Base-by-base conservation (phyloP, 2,888 invertebrate genomes). In the Cephus pygmeus region DNA sequence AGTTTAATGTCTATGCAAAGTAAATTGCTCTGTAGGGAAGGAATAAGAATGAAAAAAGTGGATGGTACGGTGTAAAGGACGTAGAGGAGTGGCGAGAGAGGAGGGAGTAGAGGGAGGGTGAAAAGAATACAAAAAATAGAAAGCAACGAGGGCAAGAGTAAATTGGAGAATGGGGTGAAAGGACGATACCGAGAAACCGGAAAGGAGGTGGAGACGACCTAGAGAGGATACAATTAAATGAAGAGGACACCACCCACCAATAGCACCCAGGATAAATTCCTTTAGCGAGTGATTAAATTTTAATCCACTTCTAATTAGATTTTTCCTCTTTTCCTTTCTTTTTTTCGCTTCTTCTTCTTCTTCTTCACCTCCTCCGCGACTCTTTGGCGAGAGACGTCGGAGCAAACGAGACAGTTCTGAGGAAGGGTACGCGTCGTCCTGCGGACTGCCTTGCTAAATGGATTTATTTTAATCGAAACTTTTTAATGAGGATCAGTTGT, bases 271-370 rank as follows among this genome's bases (percentile, higher is more conserved):
- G 85, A 89, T 87, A 88, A 88, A 83, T 89, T 88, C 87, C 86
- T 86, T 89, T 85, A 85, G 87, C 85, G 84, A 86, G 86, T 88
- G 88, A 89, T 90, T 90, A 88, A 89, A 89, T 88, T 89, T 89
- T 89, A 89, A 90, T 90, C 87, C 87, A 88, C 87, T 89, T 89
- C 88, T 89, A 90, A 90, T 90, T 90, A 89, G 87, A 90, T 88
- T 89, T 88, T 87, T 87, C 86, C 77, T 77, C 73, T 77, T 79
- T 79, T 79, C 77, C 80, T 76, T 73, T 40, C 56, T 69, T 30
- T 36, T 33, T n/a, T n/a, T 31, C 15, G 33, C 33, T 31, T 34
- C 15, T 71, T 3, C 12, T 31, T 12, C 33, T 12, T 40, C 40
- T 56, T 56, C 40, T 56, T 56, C 40, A 9, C 23, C 23, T 23